phyloP scores from a whole-genome alignment of 2,888 invertebrate genomes.

The Acleris sparsana region DNA sequence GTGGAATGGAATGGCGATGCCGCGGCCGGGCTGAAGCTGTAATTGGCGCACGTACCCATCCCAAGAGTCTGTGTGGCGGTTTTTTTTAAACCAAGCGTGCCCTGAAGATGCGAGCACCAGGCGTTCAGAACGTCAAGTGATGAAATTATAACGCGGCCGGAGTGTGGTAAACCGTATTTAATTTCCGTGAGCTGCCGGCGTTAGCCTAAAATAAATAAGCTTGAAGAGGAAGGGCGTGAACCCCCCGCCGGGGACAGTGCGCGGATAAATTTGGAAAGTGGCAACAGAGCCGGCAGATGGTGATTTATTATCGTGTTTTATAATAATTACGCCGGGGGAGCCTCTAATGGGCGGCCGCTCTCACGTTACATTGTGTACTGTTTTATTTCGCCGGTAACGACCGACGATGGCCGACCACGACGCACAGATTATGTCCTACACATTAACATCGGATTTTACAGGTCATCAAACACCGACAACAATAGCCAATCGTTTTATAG shows the following conservation, averaged over 20 bases:
- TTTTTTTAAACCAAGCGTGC: constrained; percentile 43
- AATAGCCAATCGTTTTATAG: constrained; percentile 5
- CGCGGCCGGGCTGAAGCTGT: constrained; percentile 42
- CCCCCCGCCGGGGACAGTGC: constrained; percentile 37
- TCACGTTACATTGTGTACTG: constrained; percentile 52
- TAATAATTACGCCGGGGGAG: constrained; percentile 74
- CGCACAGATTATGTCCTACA: constrained; percentile 29
- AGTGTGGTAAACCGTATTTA: constrained; percentile 67
- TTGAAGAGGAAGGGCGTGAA: constrained; percentile 63
- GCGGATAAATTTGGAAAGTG: constrained; percentile 75
- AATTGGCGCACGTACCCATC: constrained; percentile 50
- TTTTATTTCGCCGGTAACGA: constrained; percentile 51
- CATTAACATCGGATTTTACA: constrained; percentile 25
- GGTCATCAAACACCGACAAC: constrained; percentile 17
- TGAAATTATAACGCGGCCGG: constrained; percentile 58
- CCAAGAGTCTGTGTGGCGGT: constrained; percentile 48
- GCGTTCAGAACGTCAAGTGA: constrained; percentile 35
- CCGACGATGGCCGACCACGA: constrained; percentile 13
- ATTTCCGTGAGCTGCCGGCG: constrained; percentile 71
- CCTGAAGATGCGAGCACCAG: constrained; percentile 28
- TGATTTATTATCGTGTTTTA: constrained; percentile 80
- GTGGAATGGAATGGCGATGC: constrained; percentile 48
- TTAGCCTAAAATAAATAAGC: constrained; percentile 76
- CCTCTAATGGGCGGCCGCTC: constrained; percentile 57
- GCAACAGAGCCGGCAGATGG: constrained; percentile 77